Base-by-base conservation (phyloP, 1,140 invertebrate species). In the Drosophila erecta region DNA sequence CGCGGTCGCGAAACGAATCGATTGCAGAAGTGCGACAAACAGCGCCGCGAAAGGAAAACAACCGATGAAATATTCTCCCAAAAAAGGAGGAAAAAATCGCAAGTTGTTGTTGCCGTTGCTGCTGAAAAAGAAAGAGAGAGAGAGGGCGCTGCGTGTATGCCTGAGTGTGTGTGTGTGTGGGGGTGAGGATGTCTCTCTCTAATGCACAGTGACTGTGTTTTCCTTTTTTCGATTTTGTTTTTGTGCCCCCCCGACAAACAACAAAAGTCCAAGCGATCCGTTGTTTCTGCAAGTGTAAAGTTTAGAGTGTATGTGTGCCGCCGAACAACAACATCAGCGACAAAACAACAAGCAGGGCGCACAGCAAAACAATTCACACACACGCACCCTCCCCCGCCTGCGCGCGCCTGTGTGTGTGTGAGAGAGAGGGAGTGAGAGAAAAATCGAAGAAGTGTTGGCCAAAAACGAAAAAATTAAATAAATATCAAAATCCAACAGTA, bases 361-460 rank as follows among this genome's bases (percentile, higher is more conserved):
- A 60, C 55, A 64, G 65, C 47, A 27, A 50, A 72, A 74, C 69
- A 51, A 30, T 57, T 46, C 37, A 20, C 72, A 57, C 72, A 54
- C 46, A 61, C 41, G 62, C 61, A 69, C 54, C 60, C 54, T 58
- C 56, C 55, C 49, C 60, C 54, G 60, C 58, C 57, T 27, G 44
- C 33, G 71, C 43, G 43, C 47, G 41, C 62, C 64, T 67, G 62
- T 77, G 78, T 71, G 77, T 59, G 64, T 62, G 73, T n/a, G 56
- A 33, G 56, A 62, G 75, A 55, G 49, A 46, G 40, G 46, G 47
- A 20, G 56, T 62, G 40, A 54, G 24, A 51, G 61, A 76, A 76
- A 76, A 77, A 77, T 77, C 74, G 74, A 77, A 77, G 73, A 51
- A 76, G 50, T 53, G 56, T 46, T 64, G 27, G 22, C 44, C 44